Conservation (phyloP, 2,113 vertebrate genomes). For the Galeopterus variegatus region DNA sequence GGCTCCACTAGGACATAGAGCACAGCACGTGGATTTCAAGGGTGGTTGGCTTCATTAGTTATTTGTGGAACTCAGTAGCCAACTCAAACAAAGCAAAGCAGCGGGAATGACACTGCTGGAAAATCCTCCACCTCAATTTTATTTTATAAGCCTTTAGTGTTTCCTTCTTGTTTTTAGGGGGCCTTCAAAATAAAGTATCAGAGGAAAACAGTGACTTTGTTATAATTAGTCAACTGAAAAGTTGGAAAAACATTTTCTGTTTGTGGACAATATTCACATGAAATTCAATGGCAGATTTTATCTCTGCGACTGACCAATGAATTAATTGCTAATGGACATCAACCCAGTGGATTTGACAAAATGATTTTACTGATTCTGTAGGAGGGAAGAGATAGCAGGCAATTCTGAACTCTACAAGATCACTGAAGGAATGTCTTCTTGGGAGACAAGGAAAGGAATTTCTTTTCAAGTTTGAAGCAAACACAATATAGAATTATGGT, state of each 20-base stretch:
- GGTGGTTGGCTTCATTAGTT: neutral
- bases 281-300: slow-evolving; percentile 26
- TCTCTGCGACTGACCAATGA: neutral
- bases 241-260: neutral
- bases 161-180: slow-evolving; percentile 7
- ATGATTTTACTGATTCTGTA: neutral
- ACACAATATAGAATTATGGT: neutral
- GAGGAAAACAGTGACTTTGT: neutral
- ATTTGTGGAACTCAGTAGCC: slow-evolving; percentile 38
- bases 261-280: neutral
- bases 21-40: neutral
- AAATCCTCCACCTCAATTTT: neutral
- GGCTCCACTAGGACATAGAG: neutral
- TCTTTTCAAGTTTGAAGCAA: slow-evolving; percentile 34
- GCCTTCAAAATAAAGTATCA: neutral
- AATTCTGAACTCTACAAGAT: neutral
- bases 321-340: neutral
- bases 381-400: neutral
- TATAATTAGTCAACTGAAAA: neutral
- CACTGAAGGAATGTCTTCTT: slow-evolving; percentile 20
- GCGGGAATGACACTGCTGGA: neutral
- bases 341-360: neutral
- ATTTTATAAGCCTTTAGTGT: neutral
- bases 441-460: neutral
- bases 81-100: slow-evolving; percentile 24